Conservation (phyloP, 2,113 vertebrate species). For the Budorcas taxicolor region DNA sequence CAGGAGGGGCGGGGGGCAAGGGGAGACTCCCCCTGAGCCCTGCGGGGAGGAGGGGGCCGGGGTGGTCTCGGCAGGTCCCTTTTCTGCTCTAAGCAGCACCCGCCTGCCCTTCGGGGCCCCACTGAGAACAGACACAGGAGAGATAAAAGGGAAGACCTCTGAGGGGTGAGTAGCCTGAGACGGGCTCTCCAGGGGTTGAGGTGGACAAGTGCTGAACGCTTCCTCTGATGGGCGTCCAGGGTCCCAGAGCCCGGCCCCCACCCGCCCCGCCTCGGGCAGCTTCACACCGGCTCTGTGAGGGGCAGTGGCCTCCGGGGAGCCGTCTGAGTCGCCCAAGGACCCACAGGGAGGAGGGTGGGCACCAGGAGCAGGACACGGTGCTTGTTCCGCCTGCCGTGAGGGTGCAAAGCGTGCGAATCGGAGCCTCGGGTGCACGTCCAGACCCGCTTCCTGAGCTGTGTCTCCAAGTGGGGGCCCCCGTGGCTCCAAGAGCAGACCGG, state of each 20-base stretch:
- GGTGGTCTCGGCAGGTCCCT: background rate
- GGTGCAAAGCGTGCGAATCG: accelerated
- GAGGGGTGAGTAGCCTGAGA: background rate
- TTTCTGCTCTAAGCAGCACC: background rate
- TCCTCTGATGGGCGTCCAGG: background rate
- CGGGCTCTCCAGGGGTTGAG: accelerated
- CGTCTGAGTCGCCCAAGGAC: accelerated
- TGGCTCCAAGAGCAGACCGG: accelerated
- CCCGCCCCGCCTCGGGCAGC: accelerated
- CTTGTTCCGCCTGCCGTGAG: accelerated
- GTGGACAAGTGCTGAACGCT: accelerated
- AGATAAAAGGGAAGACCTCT: background rate
- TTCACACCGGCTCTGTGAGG: accelerated
- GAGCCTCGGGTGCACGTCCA: accelerated
- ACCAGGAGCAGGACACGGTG: accelerated
- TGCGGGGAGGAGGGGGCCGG: accelerated
- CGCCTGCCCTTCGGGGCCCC: background rate
- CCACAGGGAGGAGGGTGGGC: background rate
- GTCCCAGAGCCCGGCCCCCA: background rate
- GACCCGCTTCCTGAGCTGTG: background rate
- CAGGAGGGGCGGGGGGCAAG: background rate
- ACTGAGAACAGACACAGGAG: background rate
- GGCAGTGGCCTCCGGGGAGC: accelerated
- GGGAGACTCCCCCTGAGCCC: background rate
- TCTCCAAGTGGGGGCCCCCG: background rate